Evolutionary conservation across 2,113 vertebrate species (phyloP).

Genomic region (Peromyscus leucopus): DNA sequence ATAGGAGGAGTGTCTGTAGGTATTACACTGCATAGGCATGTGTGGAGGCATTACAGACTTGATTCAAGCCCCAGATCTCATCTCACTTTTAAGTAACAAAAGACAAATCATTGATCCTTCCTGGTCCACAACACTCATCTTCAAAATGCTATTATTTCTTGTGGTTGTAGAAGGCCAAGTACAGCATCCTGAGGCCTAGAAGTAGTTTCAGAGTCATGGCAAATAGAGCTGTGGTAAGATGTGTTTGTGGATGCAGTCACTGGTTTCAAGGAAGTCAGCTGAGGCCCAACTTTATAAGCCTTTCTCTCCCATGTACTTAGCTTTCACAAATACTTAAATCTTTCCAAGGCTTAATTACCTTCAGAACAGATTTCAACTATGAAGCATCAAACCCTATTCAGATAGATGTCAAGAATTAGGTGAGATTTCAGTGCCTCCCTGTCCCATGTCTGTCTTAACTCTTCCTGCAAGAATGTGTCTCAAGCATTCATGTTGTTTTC

Average conservation of each 20-base stretch:
- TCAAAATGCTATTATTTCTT: neutral
- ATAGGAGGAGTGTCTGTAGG: neutral
- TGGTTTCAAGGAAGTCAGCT: neutral
- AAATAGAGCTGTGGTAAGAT: neutral
- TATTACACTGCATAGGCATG: neutral
- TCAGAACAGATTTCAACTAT: neutral
- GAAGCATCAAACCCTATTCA: neutral
- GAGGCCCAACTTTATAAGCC: accelerated
- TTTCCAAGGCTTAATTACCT: neutral
- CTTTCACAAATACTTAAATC: neutral
- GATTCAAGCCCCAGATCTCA: neutral
- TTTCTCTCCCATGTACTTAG: too few species aligned
- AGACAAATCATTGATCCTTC: neutral
- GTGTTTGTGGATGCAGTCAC: accelerated
- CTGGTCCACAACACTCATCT: neutral
- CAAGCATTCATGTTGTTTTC: accelerated
- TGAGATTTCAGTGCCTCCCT: neutral
- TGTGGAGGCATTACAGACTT: neutral
- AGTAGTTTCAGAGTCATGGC: neutral
- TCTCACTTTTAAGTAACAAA: neutral
- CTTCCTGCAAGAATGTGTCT: neutral
- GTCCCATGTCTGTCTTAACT: neutral
- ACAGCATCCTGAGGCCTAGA: neutral
- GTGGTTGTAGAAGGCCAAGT: neutral
- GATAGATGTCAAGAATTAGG: neutral